Percentiles rank a stretch among this genome's conserved stretches.
Evolutionary conservation across 1,140 invertebrate genomes (phyloP).

Genomic region (Drosophila teissieri): DNA sequence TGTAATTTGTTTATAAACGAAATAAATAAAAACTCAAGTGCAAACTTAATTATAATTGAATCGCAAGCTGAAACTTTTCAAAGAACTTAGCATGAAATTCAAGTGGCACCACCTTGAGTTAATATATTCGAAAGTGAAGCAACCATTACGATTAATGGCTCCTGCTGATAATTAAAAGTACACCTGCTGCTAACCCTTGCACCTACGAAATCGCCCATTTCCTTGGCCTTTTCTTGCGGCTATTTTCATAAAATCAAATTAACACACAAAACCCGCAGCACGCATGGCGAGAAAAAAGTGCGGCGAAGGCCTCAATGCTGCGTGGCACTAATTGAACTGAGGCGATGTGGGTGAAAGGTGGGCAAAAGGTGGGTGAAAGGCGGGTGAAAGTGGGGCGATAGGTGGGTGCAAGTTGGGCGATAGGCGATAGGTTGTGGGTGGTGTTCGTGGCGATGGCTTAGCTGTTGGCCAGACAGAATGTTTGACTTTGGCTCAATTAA

Average conservation of each 20-base stretch:
- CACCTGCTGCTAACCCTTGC: not conserved
- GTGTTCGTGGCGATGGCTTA: slow-evolving; percentile 20
- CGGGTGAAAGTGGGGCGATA: not conserved
- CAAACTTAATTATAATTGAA: no score
- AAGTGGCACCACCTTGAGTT: no score
- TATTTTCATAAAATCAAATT: slow-evolving; percentile 66
- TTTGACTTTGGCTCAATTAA: slow-evolving; percentile 55
- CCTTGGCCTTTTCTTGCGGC: slow-evolving; percentile 14
- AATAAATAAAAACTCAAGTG: no score
- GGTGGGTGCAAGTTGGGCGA: not conserved
- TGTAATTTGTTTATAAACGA: no score
- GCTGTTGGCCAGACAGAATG: slow-evolving; percentile 37
- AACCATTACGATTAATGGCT: not conserved
- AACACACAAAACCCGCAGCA: slow-evolving; percentile 45
- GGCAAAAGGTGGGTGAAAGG: not conserved
- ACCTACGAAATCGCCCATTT: not conserved
- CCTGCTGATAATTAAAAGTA: not conserved
- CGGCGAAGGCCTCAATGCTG: slow-evolving; percentile 10
- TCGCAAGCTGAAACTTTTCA: no score
- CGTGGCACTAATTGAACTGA: slow-evolving; percentile 34
- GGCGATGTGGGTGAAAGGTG: not conserved
- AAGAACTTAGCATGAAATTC: no score
- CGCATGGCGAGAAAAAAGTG: slow-evolving; percentile 9
- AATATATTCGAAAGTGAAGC: no score
- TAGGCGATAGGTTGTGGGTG: not conserved